phyloP scores from a whole-genome alignment of 2,113 vertebrate genomes.

The Dromas ardeola region DNA sequence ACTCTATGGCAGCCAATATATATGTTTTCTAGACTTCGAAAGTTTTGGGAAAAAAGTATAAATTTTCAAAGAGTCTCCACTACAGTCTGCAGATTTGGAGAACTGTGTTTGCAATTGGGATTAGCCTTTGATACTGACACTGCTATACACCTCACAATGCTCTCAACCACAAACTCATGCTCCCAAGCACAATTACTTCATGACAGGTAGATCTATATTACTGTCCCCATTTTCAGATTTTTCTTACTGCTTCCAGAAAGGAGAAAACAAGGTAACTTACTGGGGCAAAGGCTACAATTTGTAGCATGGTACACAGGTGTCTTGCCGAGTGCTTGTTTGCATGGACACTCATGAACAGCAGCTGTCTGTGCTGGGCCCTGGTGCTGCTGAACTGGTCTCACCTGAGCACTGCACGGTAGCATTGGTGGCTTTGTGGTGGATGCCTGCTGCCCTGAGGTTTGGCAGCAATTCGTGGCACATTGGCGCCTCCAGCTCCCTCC shows the following conservation, averaged over 20 bases:
- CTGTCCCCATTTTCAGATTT: not conserved
- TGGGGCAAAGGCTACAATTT: rapidly evolving
- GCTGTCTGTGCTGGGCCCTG: not conserved
- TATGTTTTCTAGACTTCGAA: not conserved
- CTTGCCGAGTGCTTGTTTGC: not conserved
- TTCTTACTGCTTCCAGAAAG: not conserved
- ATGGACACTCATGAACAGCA: rapidly evolving
- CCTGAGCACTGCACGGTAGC: no score
- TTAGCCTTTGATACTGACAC: not conserved
- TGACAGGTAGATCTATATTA: not conserved
- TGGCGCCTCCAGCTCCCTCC: not conserved
- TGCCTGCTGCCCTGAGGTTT: rapidly evolving
- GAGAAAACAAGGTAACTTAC: not conserved
- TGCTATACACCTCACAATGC: rapidly evolving
- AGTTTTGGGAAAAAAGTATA: not conserved
- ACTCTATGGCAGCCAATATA: not conserved
- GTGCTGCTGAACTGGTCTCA: not conserved
- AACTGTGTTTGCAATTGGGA: not conserved
- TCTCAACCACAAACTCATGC: not conserved
- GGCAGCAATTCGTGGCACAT: rapidly evolving
- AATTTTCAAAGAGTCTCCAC: not conserved
- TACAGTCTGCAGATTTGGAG: not conserved
- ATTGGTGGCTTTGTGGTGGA: not conserved
- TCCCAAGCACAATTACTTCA: not conserved
- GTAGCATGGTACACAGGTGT: rapidly evolving